Evolutionary conservation across 2,113 vertebrate genomes (phyloP).

Genomic region (Cavia aperea): DNA sequence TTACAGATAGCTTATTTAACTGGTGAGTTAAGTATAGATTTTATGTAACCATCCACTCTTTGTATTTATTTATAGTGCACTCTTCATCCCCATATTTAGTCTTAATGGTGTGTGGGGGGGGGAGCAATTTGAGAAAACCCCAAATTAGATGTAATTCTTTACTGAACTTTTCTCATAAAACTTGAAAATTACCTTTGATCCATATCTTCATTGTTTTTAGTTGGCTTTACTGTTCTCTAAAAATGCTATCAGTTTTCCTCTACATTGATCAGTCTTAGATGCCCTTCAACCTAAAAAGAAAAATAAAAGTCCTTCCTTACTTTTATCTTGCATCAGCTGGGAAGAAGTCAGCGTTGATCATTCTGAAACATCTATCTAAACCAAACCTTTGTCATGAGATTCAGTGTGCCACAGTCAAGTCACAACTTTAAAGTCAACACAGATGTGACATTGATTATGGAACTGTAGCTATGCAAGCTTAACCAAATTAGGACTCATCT

Average conservation of each 20-base stretch:
- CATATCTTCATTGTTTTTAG: not conserved
- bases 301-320: not conserved
- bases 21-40: not conserved
- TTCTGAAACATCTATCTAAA: not conserved
- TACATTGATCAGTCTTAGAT: not conserved
- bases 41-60: not conserved
- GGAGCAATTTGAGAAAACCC: not conserved
- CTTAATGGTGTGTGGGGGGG: not conserved
- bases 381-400: not conserved
- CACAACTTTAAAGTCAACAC: not conserved
- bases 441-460: not conserved
- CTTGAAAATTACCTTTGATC: slow-evolving; percentile 17
- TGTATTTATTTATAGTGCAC: not conserved
- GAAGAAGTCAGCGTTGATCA: not conserved
- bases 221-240: not conserved
- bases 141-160: not conserved
- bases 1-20: not conserved
- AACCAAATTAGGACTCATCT: not conserved
- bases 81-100: not conserved
- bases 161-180: not conserved
- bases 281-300: not conserved
- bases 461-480: not conserved
- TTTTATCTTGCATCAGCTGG: not conserved
- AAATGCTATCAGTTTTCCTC: not conserved
- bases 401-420: not conserved